Base-by-base conservation (phyloP, 2,113 vertebrate species). In the Rafetus swinhoei region DNA sequence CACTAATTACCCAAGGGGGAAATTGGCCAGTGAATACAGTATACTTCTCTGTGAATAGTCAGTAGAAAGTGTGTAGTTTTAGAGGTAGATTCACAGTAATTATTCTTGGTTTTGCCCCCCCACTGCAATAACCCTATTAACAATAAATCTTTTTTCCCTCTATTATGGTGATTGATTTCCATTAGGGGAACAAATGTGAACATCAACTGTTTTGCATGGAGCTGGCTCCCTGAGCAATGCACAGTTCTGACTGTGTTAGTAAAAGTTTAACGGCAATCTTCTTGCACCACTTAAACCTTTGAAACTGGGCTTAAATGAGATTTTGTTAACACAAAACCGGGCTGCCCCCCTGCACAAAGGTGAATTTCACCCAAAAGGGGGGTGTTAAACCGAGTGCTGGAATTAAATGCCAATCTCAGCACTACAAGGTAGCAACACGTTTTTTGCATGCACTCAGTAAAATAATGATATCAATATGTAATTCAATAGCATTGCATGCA, bases 401-500 rank as follows among this genome's bases (percentile, higher is more conserved):
- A n/a, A 16, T n/a, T n/a, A 9, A 69, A 69, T n/a, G 32, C 62
- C 32, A 18, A 18, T n/a, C 16, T 69, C 32, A n/a, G 9, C 19
- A 15, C 15, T 19, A n/a, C 62, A 69, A 69, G 62, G 62, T 16
- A n/a, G n/a, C 32, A 65, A 69, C 60, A 32, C 13, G 45, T 45
- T 45, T 76, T 85, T 62, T 8, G 39, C 57, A 85, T 5, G 1
- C 56, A 18, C 0, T 32, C 82, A 82, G 60, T 95, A 81, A 79
- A 91, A 85, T 50, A 96, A 85, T 95, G 90, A 98, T 97, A 97
- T 54, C 93, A 96, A 92, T 77, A 2, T 97, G 81, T 92, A 89
- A 84, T 96, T 96, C 96, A 96, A 97, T 95, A 96, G 97, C 96
- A 97, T 97, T 96, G 95, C 82, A 92, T 86, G 92, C 95, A 95